Conservation (phyloP, 2,797 vertebrate genomes). For the Epinephelus malabaricus region DNA sequence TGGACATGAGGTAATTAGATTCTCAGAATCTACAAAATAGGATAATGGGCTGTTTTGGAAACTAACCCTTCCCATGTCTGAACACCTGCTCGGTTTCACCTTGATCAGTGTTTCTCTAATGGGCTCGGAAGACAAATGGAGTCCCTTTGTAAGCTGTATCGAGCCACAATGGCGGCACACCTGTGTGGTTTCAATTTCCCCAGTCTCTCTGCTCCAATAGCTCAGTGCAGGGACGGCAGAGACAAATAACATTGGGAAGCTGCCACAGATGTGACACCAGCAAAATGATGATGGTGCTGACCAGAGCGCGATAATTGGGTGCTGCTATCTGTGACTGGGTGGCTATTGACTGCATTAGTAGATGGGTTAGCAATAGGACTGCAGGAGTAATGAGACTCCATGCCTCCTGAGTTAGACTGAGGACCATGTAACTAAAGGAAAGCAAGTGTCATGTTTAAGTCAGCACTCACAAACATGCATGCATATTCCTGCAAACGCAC, state of each 20-base stretch:
- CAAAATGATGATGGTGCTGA: conserved; percentile 52
- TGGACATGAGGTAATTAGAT: background rate
- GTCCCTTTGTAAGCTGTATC: conserved; percentile 19
- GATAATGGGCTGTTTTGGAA: conserved; percentile 18
- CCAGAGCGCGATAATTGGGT: conserved; percentile 56
- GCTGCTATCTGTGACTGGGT: conserved; percentile 54
- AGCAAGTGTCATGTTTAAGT: background rate
- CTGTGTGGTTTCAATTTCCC: conserved; percentile 58
- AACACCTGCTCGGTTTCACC: conserved; percentile 56
- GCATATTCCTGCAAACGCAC: background rate
- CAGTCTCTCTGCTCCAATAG: conserved; percentile 38
- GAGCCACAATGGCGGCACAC: conserved; percentile 49
- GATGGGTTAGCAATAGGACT: conserved; percentile 49
- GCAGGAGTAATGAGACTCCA: conserved; percentile 21
- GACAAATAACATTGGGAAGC: conserved; percentile 59
- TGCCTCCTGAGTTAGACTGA: conserved; percentile 3
- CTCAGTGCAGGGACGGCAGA: conserved; percentile 37
- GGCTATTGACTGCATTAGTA: conserved; percentile 57
- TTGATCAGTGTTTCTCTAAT: conserved; percentile 51
- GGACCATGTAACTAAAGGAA: background rate
- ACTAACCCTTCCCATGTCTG: background rate
- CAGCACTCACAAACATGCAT: background rate
- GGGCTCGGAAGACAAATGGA: conserved; percentile 49
- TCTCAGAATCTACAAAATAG: background rate
- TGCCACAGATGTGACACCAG: conserved; percentile 59